Base-by-base conservation (phyloP, 2,113 vertebrate genomes). In the Rhodinocichla rosea region DNA sequence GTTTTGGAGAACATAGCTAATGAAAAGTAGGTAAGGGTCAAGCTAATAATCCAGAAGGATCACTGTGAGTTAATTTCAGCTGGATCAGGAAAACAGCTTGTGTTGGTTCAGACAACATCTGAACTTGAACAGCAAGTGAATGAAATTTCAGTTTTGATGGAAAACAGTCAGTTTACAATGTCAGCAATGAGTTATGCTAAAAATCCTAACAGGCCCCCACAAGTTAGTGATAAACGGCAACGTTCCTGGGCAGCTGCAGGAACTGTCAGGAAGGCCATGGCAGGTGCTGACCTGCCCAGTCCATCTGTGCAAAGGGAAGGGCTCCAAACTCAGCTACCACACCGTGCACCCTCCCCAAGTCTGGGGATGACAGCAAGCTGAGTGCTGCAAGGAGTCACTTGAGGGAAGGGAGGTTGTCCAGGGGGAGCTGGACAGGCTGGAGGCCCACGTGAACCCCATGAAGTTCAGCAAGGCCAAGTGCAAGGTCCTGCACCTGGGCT, bases 391-490 rank as follows among this genome's bases (percentile, higher is more conserved):
- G 28, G 87, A 79, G 28, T 83, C 71, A 39, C 63, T 0, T 3
- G 28, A 73, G 68, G 37, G 20, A 63, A 21, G 44, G 26, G 74
- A 68, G 47, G 26, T 11, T 13, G 7, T 52, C 55, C 64, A 78
- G 56, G 64, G 21, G 23, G 50, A 74, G 49, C 42, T n/a, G 77
- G 44, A 28, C 35, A 44, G 24, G 81, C 39, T 80, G 53, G 28
- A 55, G 42, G 28, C 32, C 21, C 86, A 24, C 0, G 0, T 30
- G 20, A 74, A 35, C 21, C 8, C 13, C 33, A 2, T 6, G 14
- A 86, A 15, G 28, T 59, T 71, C 47, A 55, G 3, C 16, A 45
- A 65, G 39, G 47, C 13, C 47, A 35, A 63, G 76, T 7, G n/a
- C 49, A n/a, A 35, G 24, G 49, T 53, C 78, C 53, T 59, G 57